These are phyloP conservation scores for Austrolebias charrua DNA, from an alignment of 2,797 vertebrate species.

Conservation along the genomic window DNA sequence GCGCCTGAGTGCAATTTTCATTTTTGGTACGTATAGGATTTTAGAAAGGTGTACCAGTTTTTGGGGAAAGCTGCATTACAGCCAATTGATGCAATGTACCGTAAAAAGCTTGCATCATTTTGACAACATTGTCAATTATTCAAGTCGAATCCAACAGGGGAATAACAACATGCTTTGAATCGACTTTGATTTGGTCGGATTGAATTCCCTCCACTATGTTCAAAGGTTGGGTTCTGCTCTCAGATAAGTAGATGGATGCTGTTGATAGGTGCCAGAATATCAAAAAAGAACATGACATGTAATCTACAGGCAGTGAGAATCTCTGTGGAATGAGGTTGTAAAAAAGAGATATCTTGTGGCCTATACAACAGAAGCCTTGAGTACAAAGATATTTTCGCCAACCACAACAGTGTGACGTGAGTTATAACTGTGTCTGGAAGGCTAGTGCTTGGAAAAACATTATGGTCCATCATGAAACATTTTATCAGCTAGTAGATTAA, in stretches of 20 bases:
- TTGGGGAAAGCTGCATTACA: not conserved
- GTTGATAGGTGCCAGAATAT: slow-evolving; percentile 7
- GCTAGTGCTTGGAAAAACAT: not conserved
- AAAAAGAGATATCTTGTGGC: slow-evolving; percentile 3
- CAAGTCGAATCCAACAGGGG: not conserved
- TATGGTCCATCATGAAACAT: slow-evolving; percentile 11
- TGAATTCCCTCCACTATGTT: not conserved
- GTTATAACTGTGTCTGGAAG: slow-evolving; percentile 2
- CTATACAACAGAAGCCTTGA: not conserved
- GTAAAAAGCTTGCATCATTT: not conserved
- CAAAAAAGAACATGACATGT: slow-evolving; percentile 12
- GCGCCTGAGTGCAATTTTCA: too few species aligned
- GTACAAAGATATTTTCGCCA: slow-evolving; percentile 2
- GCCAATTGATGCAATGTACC: not conserved
- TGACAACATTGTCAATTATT: slow-evolving; percentile 4
- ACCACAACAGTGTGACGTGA: slow-evolving; percentile 1
- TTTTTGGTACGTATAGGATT: too few species aligned
- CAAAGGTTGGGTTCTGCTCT: slow-evolving; percentile 18
- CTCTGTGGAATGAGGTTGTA: not conserved
- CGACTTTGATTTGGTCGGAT: slow-evolving; percentile 5
- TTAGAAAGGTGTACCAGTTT: not conserved
- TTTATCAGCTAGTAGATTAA: slow-evolving; percentile 5
- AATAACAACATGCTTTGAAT: slow-evolving; percentile 2
- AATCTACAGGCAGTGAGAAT: not conserved
- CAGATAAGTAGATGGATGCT: slow-evolving; percentile 3